Evolutionary conservation across 2,888 invertebrate genomes (phyloP).

Genomic region (Homarus gammarus): DNA sequence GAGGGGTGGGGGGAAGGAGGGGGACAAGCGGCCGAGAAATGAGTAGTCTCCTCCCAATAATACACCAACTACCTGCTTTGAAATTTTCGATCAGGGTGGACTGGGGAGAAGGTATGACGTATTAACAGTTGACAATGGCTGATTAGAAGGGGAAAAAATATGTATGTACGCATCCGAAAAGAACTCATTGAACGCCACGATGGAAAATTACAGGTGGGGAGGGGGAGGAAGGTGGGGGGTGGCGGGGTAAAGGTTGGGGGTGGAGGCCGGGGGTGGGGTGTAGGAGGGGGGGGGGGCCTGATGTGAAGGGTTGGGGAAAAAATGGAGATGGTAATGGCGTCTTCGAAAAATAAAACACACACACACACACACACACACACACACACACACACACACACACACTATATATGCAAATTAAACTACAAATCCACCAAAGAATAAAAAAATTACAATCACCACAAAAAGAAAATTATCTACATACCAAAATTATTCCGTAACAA

Average conservation of each 20-base stretch:
- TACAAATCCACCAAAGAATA: too few species aligned
- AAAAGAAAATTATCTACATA: too few species aligned
- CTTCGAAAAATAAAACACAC: not conserved
- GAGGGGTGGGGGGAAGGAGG: not conserved
- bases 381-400: too few species aligned
- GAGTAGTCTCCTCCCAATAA: not conserved
- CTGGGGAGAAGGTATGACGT: not conserved
- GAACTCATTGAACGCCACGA: not conserved
- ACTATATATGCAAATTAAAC: too few species aligned
- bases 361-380: too few species aligned
- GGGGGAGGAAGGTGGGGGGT: not conserved
- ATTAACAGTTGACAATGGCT: slow-evolving; percentile 24
- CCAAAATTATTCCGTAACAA: too few species aligned
- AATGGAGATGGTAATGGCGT: not conserved
- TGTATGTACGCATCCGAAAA: not conserved
- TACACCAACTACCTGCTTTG: not conserved
- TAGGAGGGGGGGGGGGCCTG: not conserved
- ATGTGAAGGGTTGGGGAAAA: not conserved
- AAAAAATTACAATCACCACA: too few species aligned
- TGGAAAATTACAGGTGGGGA: not conserved
- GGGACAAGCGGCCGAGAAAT: too few species aligned
- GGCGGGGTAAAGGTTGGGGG: not conserved
- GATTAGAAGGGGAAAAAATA: slow-evolving; percentile 20
- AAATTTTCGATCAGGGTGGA: not conserved
- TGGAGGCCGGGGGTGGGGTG: not conserved